Conservation (phyloP, 2,797 vertebrate species). For the Clarias platycephalus region DNA sequence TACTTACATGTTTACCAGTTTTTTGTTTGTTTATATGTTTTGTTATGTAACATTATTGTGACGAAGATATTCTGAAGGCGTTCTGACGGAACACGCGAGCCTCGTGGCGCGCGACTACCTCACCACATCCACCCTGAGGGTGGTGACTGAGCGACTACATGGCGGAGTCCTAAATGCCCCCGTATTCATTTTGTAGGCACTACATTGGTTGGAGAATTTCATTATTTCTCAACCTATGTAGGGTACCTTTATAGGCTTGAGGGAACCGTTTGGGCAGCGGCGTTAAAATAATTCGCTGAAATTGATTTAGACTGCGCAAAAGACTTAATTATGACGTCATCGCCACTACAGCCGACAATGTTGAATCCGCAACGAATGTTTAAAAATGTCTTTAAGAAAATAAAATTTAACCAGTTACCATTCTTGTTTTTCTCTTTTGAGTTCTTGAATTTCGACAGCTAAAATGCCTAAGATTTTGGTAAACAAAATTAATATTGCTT, state of each 20-base stretch:
- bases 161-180: neutral
- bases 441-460: neutral
- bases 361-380: neutral
- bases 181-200: neutral
- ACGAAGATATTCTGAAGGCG: neutral
- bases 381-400: constrained; percentile 8
- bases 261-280: neutral
- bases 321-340: neutral
- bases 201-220: neutral
- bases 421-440: constrained; percentile 30
- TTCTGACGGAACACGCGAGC: neutral
- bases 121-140: no score
- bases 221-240: neutral
- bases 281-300: neutral
- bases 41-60: neutral
- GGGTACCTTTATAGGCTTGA: neutral
- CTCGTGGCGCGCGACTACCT: neutral
- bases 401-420: constrained; percentile 16
- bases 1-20: neutral
- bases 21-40: neutral
- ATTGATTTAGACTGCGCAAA: no score
- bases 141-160: neutral
- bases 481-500: neutral
- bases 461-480: neutral
- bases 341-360: neutral